phyloP scores from a whole-genome alignment of 1,140 invertebrate species.

The Episyrphus balteatus region DNA sequence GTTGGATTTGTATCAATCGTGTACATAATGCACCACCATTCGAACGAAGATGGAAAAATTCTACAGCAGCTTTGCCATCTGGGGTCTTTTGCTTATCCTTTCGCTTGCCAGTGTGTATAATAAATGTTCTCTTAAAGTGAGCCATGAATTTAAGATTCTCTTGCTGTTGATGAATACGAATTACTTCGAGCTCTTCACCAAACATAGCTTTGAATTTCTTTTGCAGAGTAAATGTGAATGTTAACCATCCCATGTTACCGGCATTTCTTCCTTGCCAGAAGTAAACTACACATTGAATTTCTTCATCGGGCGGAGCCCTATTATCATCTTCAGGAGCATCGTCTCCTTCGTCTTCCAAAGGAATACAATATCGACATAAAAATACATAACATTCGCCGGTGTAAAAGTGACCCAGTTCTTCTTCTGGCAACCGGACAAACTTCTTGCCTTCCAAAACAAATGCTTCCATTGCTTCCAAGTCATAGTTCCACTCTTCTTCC shows the following conservation, averaged over 20 bases:
- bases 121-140: slow-evolving; percentile 92
- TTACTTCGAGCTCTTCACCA: slow-evolving; percentile 90
- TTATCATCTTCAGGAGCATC: slow-evolving; percentile 49
- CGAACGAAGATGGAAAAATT: slow-evolving; percentile 90
- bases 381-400: slow-evolving; percentile 97
- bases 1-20: slow-evolving; percentile 79
- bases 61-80: slow-evolving; percentile 52
- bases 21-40: slow-evolving; percentile 93
- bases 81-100: slow-evolving; percentile 46
- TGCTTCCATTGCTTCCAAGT: slow-evolving; percentile 92
- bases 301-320: slow-evolving; percentile 57
- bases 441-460: slow-evolving; percentile 97
- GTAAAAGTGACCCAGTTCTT: slow-evolving; percentile 90
- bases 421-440: slow-evolving; percentile 89
- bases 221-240: slow-evolving; percentile 95
- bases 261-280: slow-evolving; percentile 99
- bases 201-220: slow-evolving; percentile 96
- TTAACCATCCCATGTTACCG: slow-evolving; percentile 98
- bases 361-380: slow-evolving; percentile 90
- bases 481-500: slow-evolving; percentile 91
- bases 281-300: slow-evolving; percentile 94
- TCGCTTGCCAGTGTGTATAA: slow-evolving; percentile 85
- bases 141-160: slow-evolving; percentile 98
- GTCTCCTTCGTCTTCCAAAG: slow-evolving; percentile 37
- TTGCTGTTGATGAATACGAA: slow-evolving; percentile 96